A percentile compares a stretch with the other conserved stretches of the same genome.
phyloP scores from a whole-genome alignment of 2,888 invertebrate species.

The Tetanocera ferruginea region DNA sequence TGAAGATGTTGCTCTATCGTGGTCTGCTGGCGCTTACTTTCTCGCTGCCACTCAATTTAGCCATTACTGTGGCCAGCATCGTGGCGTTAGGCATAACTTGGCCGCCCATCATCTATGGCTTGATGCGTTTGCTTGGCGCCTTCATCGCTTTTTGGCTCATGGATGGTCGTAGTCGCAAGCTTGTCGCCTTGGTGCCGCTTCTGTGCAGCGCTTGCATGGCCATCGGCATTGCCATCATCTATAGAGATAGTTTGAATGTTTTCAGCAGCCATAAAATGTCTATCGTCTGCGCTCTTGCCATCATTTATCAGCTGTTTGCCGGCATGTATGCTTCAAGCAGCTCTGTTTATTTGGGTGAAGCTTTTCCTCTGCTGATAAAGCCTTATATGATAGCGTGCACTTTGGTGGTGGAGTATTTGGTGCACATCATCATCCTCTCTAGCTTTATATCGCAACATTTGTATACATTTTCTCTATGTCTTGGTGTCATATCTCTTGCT shows the following conservation, averaged over 20 bases:
- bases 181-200: constrained; percentile 50
- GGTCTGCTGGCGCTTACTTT: constrained; percentile 59
- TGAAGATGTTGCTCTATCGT: constrained; percentile 57
- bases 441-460: constrained; percentile 16
- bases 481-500: not conserved
- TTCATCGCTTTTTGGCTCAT: constrained; percentile 46
- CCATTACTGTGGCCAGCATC: not conserved
- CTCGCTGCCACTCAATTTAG: constrained; percentile 55
- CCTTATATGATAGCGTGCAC: constrained; percentile 53
- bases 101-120: constrained; percentile 49
- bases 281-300: constrained; percentile 46
- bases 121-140: constrained; percentile 55
- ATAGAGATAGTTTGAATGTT: constrained; percentile 30
- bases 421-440: constrained; percentile 53
- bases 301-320: constrained; percentile 58
- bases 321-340: constrained; percentile 56
- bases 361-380: constrained; percentile 58
- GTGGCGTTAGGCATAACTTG: constrained; percentile 39
- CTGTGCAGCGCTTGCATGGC: constrained; percentile 54
- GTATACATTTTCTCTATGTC: not conserved
- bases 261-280: constrained; percentile 44
- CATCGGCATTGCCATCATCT: constrained; percentile 53
- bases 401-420: constrained; percentile 52
- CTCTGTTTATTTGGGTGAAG: constrained; percentile 59
- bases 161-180: constrained; percentile 56